These are phyloP conservation scores for Aegotheles bennettii DNA, from an alignment of 2,113 vertebrate species.

Conservation along the genomic window DNA sequence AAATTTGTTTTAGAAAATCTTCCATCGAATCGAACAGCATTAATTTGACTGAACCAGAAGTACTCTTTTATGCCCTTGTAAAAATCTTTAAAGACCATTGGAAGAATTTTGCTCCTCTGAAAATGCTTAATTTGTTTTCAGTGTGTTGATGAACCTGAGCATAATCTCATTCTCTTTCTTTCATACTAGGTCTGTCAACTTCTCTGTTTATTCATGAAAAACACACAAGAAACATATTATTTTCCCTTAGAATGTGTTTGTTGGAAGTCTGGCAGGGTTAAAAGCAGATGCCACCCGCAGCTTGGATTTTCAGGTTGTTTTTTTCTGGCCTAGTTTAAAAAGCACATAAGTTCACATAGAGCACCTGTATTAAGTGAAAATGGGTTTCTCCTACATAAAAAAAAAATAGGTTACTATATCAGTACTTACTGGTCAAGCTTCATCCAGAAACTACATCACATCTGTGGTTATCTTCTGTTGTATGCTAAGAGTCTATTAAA, in stretches of 20 bases:
- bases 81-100: background rate
- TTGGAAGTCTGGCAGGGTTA: background rate
- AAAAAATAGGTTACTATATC: background rate
- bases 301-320: background rate
- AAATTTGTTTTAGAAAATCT: background rate
- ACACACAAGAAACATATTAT: rapidly evolving
- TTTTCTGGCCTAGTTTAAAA: background rate
- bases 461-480: background rate
- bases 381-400: background rate
- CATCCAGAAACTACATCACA: background rate
- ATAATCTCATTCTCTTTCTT: background rate
- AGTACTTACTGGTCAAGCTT: background rate
- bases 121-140: background rate
- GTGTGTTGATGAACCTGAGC: background rate
- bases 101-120: background rate
- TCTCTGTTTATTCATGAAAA: background rate
- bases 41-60: background rate
- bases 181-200: background rate
- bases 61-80: background rate
- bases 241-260: background rate
- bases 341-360: background rate
- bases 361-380: background rate
- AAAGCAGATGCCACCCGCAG: background rate
- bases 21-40: background rate
- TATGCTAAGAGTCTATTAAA: background rate